Evolutionary conservation across 2,113 vertebrate genomes (phyloP).

Genomic region (Phalacrocorax aristotelis): DNA sequence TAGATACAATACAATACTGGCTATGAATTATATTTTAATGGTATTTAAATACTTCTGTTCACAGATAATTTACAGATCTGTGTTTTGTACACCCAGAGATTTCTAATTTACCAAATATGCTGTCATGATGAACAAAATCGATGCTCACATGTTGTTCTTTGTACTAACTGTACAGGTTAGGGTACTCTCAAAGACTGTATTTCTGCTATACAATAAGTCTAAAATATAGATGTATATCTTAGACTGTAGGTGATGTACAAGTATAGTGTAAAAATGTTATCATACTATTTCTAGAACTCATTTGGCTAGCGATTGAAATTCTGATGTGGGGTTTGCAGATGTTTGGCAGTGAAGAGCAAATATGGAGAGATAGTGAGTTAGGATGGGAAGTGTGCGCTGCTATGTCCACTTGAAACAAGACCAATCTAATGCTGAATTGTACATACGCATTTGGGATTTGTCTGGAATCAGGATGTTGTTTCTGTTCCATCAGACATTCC

Average conservation of each 20-base stretch:
- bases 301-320: not conserved
- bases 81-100: not conserved
- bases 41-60: slow-evolving; percentile 34
- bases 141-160: not conserved
- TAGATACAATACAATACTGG: not conserved
- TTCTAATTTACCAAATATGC: not conserved
- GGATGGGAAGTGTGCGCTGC: not conserved
- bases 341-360: not conserved
- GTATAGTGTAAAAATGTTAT: not conserved
- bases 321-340: not conserved
- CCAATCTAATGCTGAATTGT: not conserved
- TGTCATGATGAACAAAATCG: not conserved
- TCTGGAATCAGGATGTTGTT: not conserved
- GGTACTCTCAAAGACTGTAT: not conserved
- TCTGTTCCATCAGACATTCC: not conserved
- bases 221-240: not conserved
- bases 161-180: not conserved
- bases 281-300: not conserved
- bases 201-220: not conserved
- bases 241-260: not conserved
- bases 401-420: not conserved
- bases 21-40: not conserved
- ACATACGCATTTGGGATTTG: not conserved
- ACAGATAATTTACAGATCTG: not conserved
- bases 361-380: not conserved